Evolutionary conservation across 2,797 vertebrate species (phyloP).

Genomic region (Sebastes oblongus): DNA sequence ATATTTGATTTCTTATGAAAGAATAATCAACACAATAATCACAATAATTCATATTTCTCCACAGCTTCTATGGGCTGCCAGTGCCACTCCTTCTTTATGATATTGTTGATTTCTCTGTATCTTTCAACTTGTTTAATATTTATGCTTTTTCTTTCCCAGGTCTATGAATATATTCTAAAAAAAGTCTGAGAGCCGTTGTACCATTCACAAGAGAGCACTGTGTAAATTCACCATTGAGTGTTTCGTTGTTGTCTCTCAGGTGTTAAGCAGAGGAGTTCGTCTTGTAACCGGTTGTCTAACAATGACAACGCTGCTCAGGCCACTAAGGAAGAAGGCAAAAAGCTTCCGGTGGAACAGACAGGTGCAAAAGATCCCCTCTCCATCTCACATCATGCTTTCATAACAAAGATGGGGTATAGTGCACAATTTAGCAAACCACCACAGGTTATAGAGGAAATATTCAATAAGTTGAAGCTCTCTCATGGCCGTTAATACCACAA

Average conservation of each 20-base stretch:
- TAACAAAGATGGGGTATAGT: background rate
- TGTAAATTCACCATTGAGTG: conserved; percentile 65
- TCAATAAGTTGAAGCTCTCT: background rate
- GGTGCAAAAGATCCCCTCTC: conserved; percentile 80
- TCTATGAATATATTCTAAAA: background rate
- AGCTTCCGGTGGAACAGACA: conserved; percentile 88
- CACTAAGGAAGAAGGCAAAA: conserved; percentile 86
- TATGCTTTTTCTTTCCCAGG: conserved; percentile 38
- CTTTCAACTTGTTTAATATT: conserved; percentile 31
- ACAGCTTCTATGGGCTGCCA: conserved; percentile 45
- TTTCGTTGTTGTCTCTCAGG: conserved; percentile 86
- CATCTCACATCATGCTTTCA: conserved; percentile 25
- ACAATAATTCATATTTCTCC: conserved; percentile 22
- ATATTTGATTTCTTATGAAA: conserved; percentile 14
- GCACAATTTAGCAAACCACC: background rate
- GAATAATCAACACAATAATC: conserved; percentile 7
- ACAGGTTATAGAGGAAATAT: background rate
- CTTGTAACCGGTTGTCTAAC: conserved; percentile 92
- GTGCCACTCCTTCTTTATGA: background rate
- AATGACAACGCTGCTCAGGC: conserved; percentile 85
- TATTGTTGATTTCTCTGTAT: background rate
- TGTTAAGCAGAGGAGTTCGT: conserved; percentile 88
- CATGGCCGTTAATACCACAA: background rate
- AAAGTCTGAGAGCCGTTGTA: conserved; percentile 5
- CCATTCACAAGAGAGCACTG: background rate